Base-by-base conservation (phyloP, 2,113 vertebrate species). In the Peromyscus polionotus region DNA sequence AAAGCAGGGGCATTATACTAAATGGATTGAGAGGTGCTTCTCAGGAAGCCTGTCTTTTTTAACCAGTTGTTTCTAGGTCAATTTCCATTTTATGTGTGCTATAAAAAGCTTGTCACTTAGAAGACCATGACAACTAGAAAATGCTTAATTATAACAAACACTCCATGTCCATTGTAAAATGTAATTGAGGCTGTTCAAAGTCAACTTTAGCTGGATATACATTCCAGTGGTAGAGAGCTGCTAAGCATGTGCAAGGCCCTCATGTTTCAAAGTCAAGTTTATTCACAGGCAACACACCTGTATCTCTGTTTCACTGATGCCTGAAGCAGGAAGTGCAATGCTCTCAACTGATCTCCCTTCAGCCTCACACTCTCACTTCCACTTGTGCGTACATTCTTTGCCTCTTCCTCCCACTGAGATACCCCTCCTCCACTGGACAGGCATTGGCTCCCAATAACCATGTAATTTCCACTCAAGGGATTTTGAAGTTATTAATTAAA, bases 401-500 rank as follows among this genome's bases (percentile, higher is more conserved):
- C 85, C 73, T 91, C 42, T 87, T 7, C 48, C 84, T 65, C 84
- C 75, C 65, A 33, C 88, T 20, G 45, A 90, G 92, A 3, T 3
- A 26, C 8, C 39, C 8, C 39, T 57, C 59, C 7, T 36, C 59
- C 36, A 12, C 16, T 33, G 72, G 3, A 31, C 36, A 75, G 7
- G 83, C 57, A 20, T 3, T 92, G 70, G 20, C 59, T 93, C 90
- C 26, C 94, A 91, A 85, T 88, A 96, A 96, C 70, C 65, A 24
- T 81, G 42, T 28, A 51, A 85, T 88, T 91, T 93, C 92, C 45
- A 70, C 85, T 57, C 72, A 81, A 93, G 51, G 68, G 85, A 92
- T 95, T 95, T 90, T 92, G 75, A 86, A 88, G 81, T 95, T 94
- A 97, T 97, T 97, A 95, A 97, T 97, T 94, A 89, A 88, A 73